phyloP scores from a whole-genome alignment of 2,888 invertebrate genomes.

The Glyphotaelius pellucidus region DNA sequence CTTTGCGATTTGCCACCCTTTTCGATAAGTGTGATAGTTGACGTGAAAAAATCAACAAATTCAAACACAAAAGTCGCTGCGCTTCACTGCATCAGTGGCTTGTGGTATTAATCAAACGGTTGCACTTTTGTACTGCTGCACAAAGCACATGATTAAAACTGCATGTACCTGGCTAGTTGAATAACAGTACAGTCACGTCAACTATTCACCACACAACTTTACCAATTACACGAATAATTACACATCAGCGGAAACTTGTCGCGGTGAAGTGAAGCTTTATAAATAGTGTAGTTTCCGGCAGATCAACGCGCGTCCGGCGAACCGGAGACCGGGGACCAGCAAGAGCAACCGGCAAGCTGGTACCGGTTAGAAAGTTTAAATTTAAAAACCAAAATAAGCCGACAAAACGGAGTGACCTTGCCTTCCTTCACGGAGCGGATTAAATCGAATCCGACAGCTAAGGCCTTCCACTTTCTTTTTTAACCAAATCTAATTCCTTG shows the following conservation, averaged over 20 bases:
- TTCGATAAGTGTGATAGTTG: not conserved
- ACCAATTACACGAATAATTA: constrained; percentile 2
- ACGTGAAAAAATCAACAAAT: not conserved
- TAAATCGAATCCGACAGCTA: not conserved
- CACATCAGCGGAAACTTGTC: not conserved
- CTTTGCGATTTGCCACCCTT: too few species aligned
- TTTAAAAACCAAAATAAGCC: constrained; percentile 33
- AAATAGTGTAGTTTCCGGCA: constrained; percentile 42
- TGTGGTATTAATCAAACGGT: not conserved
- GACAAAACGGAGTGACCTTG: constrained; percentile 35
- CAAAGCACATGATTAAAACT: not conserved
- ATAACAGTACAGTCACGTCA: not conserved
- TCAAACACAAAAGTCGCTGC: not conserved
- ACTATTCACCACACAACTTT: not conserved
- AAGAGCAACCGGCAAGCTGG: not conserved
- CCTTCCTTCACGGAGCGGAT: constrained; percentile 4
- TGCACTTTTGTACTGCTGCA: not conserved
- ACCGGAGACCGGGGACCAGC: not conserved
- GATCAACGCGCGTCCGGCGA: constrained; percentile 29
- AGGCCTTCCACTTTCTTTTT: constrained; percentile 29
- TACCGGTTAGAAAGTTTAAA: constrained; percentile 34
- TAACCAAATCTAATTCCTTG: not conserved
- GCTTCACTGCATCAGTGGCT: not conserved
- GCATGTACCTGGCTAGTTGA: not conserved
- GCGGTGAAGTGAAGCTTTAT: constrained; percentile 20